Evolutionary conservation across 2,888 invertebrate genomes (phyloP), one percentile per base, ranked within the genome.

Genomic region (Tromatobia lineatoria): DNA sequence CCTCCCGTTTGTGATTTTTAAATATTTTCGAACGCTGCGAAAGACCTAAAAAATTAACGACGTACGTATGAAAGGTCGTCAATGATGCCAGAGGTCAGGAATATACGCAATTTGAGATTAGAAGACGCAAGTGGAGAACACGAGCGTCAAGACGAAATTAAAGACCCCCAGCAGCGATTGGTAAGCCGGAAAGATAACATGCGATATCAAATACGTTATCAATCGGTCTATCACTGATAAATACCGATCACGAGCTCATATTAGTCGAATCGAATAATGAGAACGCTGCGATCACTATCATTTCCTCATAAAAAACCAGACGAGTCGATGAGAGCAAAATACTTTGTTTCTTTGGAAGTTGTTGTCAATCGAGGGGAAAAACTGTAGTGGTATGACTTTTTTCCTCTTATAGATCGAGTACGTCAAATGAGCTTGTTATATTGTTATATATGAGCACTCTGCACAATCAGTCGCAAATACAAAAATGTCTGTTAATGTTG

Each of bases 91-190:
- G 38, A 57, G 71, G 57, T 71, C 57, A 52, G 34, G 34, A 47
- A 29, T 15, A 50, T 50, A 13, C 47, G 50, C 57, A n/a, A 6
- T 15, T 38, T 59, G 2, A 54, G 1, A 52, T 69, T 47, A 18
- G n/a, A 57, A 29, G 7, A 52, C 52, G 50, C 38, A 38, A 11
- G 25, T 25, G 25, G 57, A 25, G 13, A 10, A 25, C 1, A 38
- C 38, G 20, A 50, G 54, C 57, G 10, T 57, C 54, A 15, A 76
- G 59, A 38, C 13, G 47, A 59, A 59, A 67, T 76, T 25, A 57
- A 52, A 42, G 59, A 50, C 57, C 73, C 73, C 78, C 82, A 67
- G 73, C 73, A 42, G 59, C 45, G 78, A 20, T 34, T 25, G 8
- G 57, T 23, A 34, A 57, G 18, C 18, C 71, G 18, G 59, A 34